Percentiles rank a stretch among this genome's conserved stretches.
phyloP scores from a whole-genome alignment of 2,888 invertebrate species.

The Polietes domitor region DNA sequence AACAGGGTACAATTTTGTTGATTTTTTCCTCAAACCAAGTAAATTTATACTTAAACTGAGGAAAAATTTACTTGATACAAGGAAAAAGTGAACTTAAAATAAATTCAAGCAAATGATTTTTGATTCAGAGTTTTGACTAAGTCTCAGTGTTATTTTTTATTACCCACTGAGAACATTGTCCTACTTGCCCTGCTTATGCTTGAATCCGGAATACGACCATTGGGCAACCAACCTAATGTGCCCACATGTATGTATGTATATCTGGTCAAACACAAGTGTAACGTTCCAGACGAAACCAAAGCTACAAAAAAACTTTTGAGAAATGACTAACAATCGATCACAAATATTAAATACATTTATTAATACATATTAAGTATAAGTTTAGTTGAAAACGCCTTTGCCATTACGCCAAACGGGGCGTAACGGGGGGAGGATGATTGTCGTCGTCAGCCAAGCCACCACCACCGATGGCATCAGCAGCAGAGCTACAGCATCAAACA shows the following conservation, averaged over 20 bases:
- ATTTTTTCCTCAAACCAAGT: too few species aligned
- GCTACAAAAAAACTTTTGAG: constrained; percentile 51
- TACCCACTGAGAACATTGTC: too few species aligned
- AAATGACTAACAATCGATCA: constrained; percentile 77
- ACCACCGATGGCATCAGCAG: constrained; percentile 39
- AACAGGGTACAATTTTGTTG: too few species aligned
- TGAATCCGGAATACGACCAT: too few species aligned
- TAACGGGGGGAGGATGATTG: constrained; percentile 44
- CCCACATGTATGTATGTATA: background rate
- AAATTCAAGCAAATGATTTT: too few species aligned
- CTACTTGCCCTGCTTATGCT: too few species aligned
- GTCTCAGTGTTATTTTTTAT: too few species aligned
- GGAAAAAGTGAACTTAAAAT: too few species aligned
- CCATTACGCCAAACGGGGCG: constrained; percentile 40
- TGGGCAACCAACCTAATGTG: too few species aligned
- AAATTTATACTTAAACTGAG: too few species aligned
- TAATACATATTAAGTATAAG: constrained; percentile 71
- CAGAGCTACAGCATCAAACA: constrained; percentile 52
- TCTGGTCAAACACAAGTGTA: background rate
- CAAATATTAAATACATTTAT: constrained; percentile 76
- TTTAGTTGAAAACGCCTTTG: constrained; percentile 63
- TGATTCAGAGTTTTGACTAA: too few species aligned
- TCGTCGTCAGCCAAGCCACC: constrained; percentile 44
- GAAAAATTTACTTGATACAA: too few species aligned
- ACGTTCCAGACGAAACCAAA: constrained; percentile 8